Evolutionary conservation across 1,140 invertebrate species (phyloP).

Genomic region (Drosophila sproati): DNA sequence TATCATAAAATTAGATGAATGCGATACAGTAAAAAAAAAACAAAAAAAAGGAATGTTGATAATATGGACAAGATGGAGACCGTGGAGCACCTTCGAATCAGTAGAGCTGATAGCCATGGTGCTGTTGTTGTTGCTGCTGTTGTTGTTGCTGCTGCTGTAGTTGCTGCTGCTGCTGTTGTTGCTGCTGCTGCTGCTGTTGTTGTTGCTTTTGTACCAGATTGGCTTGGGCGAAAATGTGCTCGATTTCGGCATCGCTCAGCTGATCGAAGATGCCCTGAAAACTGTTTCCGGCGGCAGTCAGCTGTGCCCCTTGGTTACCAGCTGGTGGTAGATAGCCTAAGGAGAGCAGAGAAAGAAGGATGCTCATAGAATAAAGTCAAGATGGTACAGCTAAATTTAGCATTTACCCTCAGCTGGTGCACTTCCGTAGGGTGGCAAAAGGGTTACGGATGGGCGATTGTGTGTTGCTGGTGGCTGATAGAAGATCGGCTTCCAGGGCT

Average conservation of each 20-base stretch:
- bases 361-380: background rate
- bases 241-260: slow-evolving; percentile 73
- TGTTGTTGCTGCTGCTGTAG: slow-evolving; percentile 23
- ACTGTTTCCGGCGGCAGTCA: slow-evolving; percentile 29
- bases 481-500: slow-evolving; percentile 76
- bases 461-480: slow-evolving; percentile 61
- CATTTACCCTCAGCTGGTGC: slow-evolving; percentile 69
- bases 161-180: slow-evolving; percentile 53
- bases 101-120: slow-evolving; percentile 55
- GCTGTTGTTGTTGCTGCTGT: slow-evolving; percentile 1
- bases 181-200: slow-evolving; percentile 56
- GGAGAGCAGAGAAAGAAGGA: background rate
- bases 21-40: slow-evolving; percentile 32
- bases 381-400: background rate
- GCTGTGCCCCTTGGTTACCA: slow-evolving; percentile 39
- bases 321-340: slow-evolving; percentile 75
- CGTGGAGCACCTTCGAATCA: slow-evolving; percentile 4
- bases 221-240: slow-evolving; percentile 79
- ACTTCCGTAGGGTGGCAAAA: slow-evolving; percentile 74
- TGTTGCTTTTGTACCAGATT: slow-evolving; percentile 66
- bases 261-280: slow-evolving; percentile 72
- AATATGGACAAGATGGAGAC: slow-evolving; percentile 12
- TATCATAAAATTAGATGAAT: slow-evolving; percentile 19
- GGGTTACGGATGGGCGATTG: slow-evolving; percentile 67
- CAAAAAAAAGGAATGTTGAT: slow-evolving; percentile 25